Percentiles rank a stretch among this genome's conserved stretches.
These are phyloP conservation scores for Arenaria interpres DNA, from an alignment of 2,113 vertebrate genomes.

Conservation along the genomic window DNA sequence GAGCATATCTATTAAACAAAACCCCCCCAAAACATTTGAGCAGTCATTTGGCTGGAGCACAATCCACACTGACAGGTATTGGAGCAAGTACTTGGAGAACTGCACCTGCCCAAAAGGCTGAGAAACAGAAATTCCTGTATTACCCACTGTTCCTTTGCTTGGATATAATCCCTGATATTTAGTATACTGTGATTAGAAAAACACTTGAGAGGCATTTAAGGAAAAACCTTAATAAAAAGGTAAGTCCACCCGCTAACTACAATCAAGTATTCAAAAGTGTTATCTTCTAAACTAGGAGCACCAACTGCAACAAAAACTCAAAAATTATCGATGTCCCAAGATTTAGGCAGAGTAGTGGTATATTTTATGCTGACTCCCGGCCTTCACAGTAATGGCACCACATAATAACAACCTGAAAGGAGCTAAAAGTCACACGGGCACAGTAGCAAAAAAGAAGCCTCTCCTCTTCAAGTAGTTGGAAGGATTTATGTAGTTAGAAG, in stretches of 20 bases:
- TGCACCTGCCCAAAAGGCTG: not conserved
- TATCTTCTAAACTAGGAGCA: not conserved
- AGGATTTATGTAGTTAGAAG: not conserved
- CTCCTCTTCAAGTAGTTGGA: not conserved
- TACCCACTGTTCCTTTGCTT: not conserved
- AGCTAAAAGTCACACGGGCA: not conserved
- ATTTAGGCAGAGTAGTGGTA: not conserved
- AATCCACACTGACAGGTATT: fast-evolving
- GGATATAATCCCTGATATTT: not conserved
- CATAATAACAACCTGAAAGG: not conserved
- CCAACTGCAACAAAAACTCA: not conserved
- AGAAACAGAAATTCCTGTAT: not conserved
- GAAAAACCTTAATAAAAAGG: not conserved
- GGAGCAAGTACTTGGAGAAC: not conserved
- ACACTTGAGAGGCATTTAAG: not conserved
- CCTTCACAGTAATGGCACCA: not conserved
- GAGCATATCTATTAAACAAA: not conserved
- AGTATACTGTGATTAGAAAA: not conserved
- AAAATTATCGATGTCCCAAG: fast-evolving
- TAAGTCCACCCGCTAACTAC: not conserved
- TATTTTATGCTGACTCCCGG: fast-evolving
- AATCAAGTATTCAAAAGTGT: not conserved
- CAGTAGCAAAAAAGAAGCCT: not conserved
- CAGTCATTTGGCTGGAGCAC: not conserved
- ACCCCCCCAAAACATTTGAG: not conserved